These are phyloP conservation scores for Xiphias gladius DNA, from an alignment of 2,113 vertebrate genomes.

Conservation along the genomic window DNA sequence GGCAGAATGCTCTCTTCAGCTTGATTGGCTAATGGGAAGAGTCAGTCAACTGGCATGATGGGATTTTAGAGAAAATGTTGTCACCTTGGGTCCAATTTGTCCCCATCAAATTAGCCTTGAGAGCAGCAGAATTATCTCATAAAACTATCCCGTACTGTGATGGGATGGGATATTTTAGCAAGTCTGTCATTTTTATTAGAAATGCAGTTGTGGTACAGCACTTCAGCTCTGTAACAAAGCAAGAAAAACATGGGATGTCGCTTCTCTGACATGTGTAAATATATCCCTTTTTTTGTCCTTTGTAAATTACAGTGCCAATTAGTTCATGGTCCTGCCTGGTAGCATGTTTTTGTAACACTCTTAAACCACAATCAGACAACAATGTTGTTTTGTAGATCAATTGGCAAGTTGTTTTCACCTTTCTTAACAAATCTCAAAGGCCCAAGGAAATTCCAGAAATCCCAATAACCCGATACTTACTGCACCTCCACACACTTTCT, in stretches of 20 bases:
- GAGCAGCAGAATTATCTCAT: conserved; percentile 62
- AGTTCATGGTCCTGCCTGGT: conserved; percentile 33
- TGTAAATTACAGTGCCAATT: conserved; percentile 52
- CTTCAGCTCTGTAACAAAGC: conserved; percentile 12
- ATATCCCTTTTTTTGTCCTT: background rate
- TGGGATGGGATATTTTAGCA: conserved; percentile 37
- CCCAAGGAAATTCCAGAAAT: conserved; percentile 50
- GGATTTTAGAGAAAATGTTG: conserved; percentile 76
- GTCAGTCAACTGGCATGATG: conserved; percentile 76
- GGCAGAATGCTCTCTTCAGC: conserved; percentile 67
- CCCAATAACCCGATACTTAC: conserved; percentile 69
- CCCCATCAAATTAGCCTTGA: conserved; percentile 69
- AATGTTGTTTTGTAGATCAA: conserved; percentile 39
- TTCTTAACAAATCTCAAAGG: conserved; percentile 56
- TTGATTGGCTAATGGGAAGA: conserved; percentile 79
- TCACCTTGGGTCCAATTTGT: conserved; percentile 79
- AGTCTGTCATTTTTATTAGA: conserved; percentile 47
- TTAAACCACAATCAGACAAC: conserved; percentile 5
- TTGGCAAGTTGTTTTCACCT: conserved; percentile 51
- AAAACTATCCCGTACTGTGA: conserved; percentile 40
- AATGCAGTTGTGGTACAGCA: conserved; percentile 31
- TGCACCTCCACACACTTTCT: conserved; percentile 42
- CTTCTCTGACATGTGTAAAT: conserved; percentile 29
- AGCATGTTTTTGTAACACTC: background rate
- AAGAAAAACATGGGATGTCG: conserved; percentile 22